These are phyloP conservation scores for Lepisosteus oculatus DNA, from an alignment of 2,113 vertebrate genomes.

Conservation along the genomic window DNA sequence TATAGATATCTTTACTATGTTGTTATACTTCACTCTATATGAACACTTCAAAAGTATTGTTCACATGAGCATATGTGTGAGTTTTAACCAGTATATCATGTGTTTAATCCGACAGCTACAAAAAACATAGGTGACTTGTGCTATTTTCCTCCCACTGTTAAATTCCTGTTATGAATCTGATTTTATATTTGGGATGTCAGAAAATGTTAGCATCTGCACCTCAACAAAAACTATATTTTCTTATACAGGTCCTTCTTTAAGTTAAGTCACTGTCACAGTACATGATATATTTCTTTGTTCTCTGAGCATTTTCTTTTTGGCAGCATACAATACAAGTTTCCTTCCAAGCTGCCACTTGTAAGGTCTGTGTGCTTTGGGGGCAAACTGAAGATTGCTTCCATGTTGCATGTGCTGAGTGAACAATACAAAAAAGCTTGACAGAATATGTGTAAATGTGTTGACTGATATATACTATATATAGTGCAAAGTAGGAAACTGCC, in stretches of 20 bases:
- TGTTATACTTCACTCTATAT: conserved; percentile 5
- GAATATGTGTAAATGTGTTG: not conserved
- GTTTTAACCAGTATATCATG: conserved; percentile 3
- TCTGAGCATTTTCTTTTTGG: not conserved
- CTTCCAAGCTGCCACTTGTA: not conserved
- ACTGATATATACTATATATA: too few relatives aligned
- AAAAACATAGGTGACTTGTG: conserved; percentile 14
- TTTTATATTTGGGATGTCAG: not conserved
- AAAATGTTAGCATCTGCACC: conserved; percentile 30
- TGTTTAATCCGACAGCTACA: not conserved
- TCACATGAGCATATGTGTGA: conserved; percentile 1
- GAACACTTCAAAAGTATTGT: not conserved
- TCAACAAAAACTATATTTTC: conserved; percentile 11
- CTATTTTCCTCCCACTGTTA: conserved; percentile 17
- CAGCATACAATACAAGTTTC: not conserved
- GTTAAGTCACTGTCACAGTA: not conserved
- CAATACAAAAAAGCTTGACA: not conserved
- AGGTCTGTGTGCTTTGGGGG: not conserved
- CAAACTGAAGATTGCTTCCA: not conserved
- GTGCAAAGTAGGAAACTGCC: too few relatives aligned
- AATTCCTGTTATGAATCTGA: conserved; percentile 54
- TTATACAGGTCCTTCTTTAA: not conserved
- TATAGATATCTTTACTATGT: not conserved
- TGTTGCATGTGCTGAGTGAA: too few relatives aligned
- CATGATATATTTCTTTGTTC: not conserved